Percentiles rank a stretch among this genome's conserved stretches.
phyloP scores from a whole-genome alignment of 2,797 vertebrate genomes.

The Microctenopoma stevenorrisi region DNA sequence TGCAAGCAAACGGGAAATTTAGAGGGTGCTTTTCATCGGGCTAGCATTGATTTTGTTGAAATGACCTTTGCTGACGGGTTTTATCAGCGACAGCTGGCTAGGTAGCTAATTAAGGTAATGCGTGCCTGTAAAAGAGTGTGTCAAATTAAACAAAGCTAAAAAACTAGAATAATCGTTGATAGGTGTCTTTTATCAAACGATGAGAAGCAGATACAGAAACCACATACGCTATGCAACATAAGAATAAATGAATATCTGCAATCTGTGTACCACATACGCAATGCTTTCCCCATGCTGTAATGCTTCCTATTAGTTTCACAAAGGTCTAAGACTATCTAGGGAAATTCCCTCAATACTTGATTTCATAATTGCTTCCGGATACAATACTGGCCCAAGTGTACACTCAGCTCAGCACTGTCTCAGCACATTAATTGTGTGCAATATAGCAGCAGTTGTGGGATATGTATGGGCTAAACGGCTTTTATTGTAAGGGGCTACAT shows the following conservation, averaged over 20 bases:
- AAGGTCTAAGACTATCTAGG: constrained; percentile 64
- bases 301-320: constrained; percentile 57
- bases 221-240: constrained; percentile 1
- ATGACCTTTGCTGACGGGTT: background rate
- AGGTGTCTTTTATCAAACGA: background rate
- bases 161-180: background rate
- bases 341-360: constrained; percentile 70
- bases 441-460: constrained; percentile 37
- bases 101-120: background rate
- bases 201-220: constrained; percentile 2
- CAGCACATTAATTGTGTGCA: constrained; percentile 64
- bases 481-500: constrained; percentile 44
- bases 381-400: constrained; percentile 54
- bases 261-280: constrained; percentile 29
- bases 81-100: background rate
- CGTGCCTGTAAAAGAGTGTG: background rate
- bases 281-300: constrained; percentile 28
- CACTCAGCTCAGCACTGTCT: constrained; percentile 46
- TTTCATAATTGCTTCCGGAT: constrained; percentile 77
- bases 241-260: constrained; percentile 26
- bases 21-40: background rate
- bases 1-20: too few species aligned
- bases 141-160: background rate
- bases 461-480: constrained; percentile 47
- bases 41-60: background rate